Percentiles rank a stretch among this genome's conserved stretches.
phyloP scores from a whole-genome alignment of 2,888 invertebrate genomes.

The Xestobium rufovillosum region DNA sequence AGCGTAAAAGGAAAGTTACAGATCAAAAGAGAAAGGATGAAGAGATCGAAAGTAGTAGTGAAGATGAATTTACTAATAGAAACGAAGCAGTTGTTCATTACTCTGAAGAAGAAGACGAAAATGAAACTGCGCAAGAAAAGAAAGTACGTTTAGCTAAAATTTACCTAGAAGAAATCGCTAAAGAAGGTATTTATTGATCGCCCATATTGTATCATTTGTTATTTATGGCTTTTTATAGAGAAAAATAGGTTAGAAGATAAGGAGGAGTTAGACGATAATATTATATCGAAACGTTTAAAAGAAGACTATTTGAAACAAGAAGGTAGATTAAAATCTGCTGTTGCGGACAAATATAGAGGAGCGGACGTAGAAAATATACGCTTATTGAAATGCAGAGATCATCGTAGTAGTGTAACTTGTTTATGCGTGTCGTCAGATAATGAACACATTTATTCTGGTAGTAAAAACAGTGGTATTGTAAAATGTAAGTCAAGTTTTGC shows the following conservation, averaged over 20 bases:
- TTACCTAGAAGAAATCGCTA: conserved; percentile 80
- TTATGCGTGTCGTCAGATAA: conserved; percentile 69
- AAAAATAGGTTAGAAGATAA: conserved; percentile 59
- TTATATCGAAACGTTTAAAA: conserved; percentile 68
- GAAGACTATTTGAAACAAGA: conserved; percentile 81
- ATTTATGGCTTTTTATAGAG: conserved; percentile 43
- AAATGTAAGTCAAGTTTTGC: conserved; percentile 65
- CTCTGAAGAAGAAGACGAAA: conserved; percentile 52
- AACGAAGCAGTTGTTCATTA: conserved; percentile 42
- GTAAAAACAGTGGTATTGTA: conserved; percentile 80
- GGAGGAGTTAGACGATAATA: conserved; percentile 54
- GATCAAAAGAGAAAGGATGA: conserved; percentile 30
- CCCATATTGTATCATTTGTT: background rate
- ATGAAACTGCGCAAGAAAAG: conserved; percentile 85
- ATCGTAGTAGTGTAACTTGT: conserved; percentile 72
- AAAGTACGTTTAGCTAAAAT: conserved; percentile 82
- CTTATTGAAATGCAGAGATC: conserved; percentile 66
- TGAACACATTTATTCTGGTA: conserved; percentile 68
- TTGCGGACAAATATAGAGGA: conserved; percentile 58
- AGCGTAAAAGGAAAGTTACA: conserved; percentile 10
- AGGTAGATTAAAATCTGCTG: conserved; percentile 66
- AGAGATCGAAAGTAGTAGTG: conserved; percentile 54
- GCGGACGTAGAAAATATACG: conserved; percentile 39
- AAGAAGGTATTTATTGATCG: conserved; percentile 50
- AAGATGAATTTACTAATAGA: conserved; percentile 42